Conservation (phyloP, 1,140 invertebrate genomes). For the Bemisia tabaci region DNA sequence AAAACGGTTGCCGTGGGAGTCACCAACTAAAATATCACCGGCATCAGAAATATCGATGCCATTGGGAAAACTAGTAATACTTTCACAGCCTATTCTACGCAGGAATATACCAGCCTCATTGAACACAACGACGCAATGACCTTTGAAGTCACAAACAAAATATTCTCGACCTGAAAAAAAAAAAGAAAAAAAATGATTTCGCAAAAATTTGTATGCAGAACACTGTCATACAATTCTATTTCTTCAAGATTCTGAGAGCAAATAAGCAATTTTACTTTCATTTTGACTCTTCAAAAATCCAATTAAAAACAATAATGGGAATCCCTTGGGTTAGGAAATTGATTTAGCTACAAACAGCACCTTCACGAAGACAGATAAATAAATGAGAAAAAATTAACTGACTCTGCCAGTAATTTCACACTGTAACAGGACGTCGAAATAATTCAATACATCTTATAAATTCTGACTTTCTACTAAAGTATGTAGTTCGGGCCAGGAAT, state of each 20-base stretch:
- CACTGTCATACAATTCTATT: not conserved
- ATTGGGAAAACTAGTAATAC: constrained; percentile 91
- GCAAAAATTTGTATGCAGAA: not conserved
- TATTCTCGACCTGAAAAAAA: constrained; percentile 69
- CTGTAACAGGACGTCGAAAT: too few species aligned
- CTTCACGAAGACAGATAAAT: too few species aligned
- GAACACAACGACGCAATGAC: constrained; percentile 92
- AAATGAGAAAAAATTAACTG: too few species aligned
- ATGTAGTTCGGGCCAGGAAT: too few species aligned
- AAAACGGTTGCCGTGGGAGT: constrained; percentile 94
- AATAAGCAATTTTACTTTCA: not conserved
- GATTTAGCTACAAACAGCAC: too few species aligned
- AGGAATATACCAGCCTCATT: constrained; percentile 80
- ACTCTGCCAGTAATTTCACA: too few species aligned
- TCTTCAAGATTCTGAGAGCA: not conserved
- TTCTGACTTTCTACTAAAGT: too few species aligned
- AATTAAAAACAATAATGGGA: too few species aligned
- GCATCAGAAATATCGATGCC: constrained; percentile 94
- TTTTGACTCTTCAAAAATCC: not conserved
- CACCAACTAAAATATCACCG: constrained; percentile 89
- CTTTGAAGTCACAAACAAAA: constrained; percentile 96
- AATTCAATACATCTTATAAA: too few species aligned
- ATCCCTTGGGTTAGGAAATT: too few species aligned
- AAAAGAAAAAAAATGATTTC: constrained; percentile 13
- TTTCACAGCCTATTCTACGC: constrained; percentile 85